These are phyloP conservation scores for Drosophila nigromelanica DNA, from an alignment of 1,140 invertebrate genomes.

Conservation along the genomic window DNA sequence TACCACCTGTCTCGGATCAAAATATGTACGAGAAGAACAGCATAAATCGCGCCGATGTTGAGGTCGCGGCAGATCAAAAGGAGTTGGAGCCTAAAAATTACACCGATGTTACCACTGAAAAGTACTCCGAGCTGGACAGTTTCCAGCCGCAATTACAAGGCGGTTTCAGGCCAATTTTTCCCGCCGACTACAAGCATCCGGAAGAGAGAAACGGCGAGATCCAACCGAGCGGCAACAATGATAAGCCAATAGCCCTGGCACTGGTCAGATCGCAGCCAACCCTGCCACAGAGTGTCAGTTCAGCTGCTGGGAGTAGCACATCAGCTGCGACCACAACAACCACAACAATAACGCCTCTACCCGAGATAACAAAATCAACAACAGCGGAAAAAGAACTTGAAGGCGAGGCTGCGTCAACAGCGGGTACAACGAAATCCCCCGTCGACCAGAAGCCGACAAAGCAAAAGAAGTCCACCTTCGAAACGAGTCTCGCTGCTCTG, in stretches of 20 bases:
- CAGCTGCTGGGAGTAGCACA: constrained; percentile 4
- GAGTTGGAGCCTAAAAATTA: constrained; percentile 33
- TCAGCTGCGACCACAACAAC: constrained; percentile 38
- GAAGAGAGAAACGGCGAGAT: constrained; percentile 42
- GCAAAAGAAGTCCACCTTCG: constrained; percentile 72
- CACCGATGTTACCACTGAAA: constrained; percentile 57
- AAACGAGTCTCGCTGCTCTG: constrained; percentile 76
- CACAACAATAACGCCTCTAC: constrained; percentile 39
- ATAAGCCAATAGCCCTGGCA: constrained; percentile 59
- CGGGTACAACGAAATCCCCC: constrained; percentile 40
- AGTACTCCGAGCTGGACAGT: constrained; percentile 87
- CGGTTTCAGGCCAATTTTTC: constrained; percentile 88
- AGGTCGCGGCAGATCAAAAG: constrained; percentile 34
- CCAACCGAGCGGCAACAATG: constrained; percentile 23
- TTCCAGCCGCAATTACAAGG: constrained; percentile 89
- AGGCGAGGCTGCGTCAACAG: background rate
- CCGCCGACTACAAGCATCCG: constrained; percentile 62
- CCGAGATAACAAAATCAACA: constrained; percentile 36
- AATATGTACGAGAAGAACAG: constrained; percentile 71
- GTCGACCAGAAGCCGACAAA: constrained; percentile 30
- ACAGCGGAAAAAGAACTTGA: constrained; percentile 1
- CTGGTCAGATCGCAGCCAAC: constrained; percentile 25
- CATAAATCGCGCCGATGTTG: constrained; percentile 73
- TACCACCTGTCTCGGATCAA: constrained; percentile 80
- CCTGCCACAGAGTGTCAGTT: constrained; percentile 27